These are phyloP conservation scores for Adela reaumurella DNA, from an alignment of 2,888 invertebrate species.

Conservation along the genomic window DNA sequence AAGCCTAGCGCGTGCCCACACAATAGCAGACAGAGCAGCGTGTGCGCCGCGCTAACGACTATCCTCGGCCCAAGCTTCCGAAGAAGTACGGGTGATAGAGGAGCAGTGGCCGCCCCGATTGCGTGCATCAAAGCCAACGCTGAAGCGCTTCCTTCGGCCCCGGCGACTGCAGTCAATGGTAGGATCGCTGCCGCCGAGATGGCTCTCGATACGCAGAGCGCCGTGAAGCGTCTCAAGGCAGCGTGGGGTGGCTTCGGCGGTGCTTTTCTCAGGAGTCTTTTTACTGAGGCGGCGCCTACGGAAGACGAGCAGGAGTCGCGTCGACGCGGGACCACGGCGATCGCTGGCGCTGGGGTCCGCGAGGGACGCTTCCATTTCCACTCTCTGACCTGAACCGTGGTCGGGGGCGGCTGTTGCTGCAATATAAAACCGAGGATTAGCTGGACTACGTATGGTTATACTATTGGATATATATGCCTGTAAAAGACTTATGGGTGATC, in stretches of 20 bases:
- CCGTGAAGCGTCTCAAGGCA: conserved; percentile 43
- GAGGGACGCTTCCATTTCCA: conserved; percentile 38
- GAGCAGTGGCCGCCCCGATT: conserved; percentile 56
- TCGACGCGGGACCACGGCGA: conserved; percentile 31
- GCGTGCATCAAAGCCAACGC: conserved; percentile 61
- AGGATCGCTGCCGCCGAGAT: conserved; percentile 62
- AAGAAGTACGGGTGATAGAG: conserved; percentile 39
- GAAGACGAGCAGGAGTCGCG: conserved; percentile 70
- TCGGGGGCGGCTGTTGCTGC: conserved; percentile 32
- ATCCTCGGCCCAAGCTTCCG: conserved; percentile 38
- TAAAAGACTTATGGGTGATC: too few relatives aligned
- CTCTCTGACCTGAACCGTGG: conserved; percentile 42
- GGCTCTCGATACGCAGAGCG: conserved; percentile 58
- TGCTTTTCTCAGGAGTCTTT: conserved; percentile 62
- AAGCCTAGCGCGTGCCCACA: conserved; percentile 51
- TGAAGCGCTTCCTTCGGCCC: conserved; percentile 57
- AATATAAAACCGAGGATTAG: too few relatives aligned
- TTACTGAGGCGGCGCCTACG: conserved; percentile 73
- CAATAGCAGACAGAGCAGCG: conserved; percentile 56
- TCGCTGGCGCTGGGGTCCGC: conserved; percentile 18
- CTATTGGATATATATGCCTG: too few relatives aligned
- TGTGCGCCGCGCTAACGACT: conserved; percentile 46
- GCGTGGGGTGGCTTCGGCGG: conserved; percentile 48
- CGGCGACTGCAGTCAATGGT: conserved; percentile 52
- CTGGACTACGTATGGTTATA: too few relatives aligned